Evolutionary conservation across 2,888 invertebrate genomes (phyloP).

Genomic region (Dolomedes plantarius): DNA sequence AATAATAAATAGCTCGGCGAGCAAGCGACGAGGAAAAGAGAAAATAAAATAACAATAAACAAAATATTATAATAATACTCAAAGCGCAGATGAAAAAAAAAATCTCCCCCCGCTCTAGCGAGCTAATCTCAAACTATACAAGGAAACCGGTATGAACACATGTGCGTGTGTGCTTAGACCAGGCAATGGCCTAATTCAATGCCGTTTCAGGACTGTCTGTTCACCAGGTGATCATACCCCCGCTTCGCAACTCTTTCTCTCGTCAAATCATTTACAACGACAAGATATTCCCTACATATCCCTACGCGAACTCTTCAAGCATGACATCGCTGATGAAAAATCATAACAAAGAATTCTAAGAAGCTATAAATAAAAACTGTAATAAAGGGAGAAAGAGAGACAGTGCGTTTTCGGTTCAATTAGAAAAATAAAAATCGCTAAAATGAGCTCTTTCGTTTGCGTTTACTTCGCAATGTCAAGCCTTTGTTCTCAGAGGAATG

Average conservation of each 20-base stretch:
- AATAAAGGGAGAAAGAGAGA: no score
- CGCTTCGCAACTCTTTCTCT: neutral
- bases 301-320: conserved; percentile 14
- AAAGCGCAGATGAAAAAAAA: neutral
- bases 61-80: conserved; percentile 18
- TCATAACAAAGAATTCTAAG: neutral
- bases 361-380: neutral
- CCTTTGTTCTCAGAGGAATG: no score
- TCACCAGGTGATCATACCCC: conserved; percentile 30
- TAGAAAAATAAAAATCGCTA: no score
- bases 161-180: conserved; percentile 37
- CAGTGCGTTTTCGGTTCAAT: no score
- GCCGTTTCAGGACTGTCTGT: conserved; percentile 28
- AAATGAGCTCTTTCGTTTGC: no score
- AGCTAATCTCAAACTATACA: conserved; percentile 43
- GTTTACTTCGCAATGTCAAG: no score
- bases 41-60: conserved; percentile 20
- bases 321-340: neutral
- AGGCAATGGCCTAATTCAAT: conserved; percentile 66
- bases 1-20: conserved; percentile 21
- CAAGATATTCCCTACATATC: conserved; percentile 7
- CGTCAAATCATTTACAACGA: neutral
- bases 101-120: neutral
- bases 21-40: conserved; percentile 15
- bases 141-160: conserved; percentile 62